Base-by-base conservation (phyloP, 2,113 vertebrate genomes). In the Poeciliopsis turrubarensis region DNA sequence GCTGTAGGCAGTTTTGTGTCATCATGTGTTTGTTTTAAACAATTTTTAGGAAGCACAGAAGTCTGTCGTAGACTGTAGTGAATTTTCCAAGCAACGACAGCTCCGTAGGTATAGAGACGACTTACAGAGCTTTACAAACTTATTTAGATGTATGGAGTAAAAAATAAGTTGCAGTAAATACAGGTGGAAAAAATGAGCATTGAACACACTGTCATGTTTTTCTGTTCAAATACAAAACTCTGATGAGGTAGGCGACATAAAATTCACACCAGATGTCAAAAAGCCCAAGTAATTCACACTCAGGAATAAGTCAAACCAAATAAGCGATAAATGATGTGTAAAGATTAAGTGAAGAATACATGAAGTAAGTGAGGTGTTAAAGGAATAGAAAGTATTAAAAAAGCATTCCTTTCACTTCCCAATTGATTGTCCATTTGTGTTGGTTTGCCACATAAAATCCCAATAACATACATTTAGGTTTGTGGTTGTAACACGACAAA, bases 1-100 rank as follows among this genome's bases (percentile, higher is more conserved):
- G 64, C 86, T 86, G 74, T 67, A 73, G 88, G 89, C 88, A 77
- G 39, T 44, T 27, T 75, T 51, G 71, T 90, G 83, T 85, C 87
- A 86, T 72, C 80, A 74, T 65, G 69, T 2, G 12, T 92, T 87
- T 85, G 77, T 74, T 62, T 82, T 32, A 65, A 71, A 44, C 79
- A 75, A 82, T 87, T 87, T 84, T 86, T 69, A 83, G 13, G 9
- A 1, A 26, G 69, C 15, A 11, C 73, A 60, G 41, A 70, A 76
- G 63, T 80, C 81, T 75, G 65, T 78, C 44, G 68, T 81, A 69
- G 87, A 81, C 67, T 9, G 54, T 25, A n/a, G 44, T 32, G 26
- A 27, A 32, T 71, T 77, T 70, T 84, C 73, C 75, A 41, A 44
- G 64, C 75, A 87, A 89, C 74, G 77, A 78, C 83, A 60, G 72